These are phyloP conservation scores for Cyclargus thomasi DNA, from an alignment of 1,140 invertebrate genomes.

Conservation along the genomic window DNA sequence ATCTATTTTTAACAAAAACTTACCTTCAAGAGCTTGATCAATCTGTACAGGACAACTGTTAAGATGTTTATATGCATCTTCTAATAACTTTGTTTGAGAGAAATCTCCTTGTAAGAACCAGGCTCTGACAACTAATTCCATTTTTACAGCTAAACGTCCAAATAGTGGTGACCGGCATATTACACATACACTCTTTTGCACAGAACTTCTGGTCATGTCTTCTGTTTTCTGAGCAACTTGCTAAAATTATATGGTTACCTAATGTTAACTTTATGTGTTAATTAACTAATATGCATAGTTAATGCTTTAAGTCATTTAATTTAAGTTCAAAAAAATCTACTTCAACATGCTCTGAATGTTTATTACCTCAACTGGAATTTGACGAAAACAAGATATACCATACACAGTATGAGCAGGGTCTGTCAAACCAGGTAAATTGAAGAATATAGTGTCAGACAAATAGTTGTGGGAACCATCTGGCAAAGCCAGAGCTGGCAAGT, in stretches of 20 bases:
- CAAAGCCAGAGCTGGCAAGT: conserved; percentile 94
- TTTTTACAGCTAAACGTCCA: conserved; percentile 95
- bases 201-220: conserved; percentile 94
- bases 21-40: conserved; percentile 88
- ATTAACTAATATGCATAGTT: conserved; percentile 5
- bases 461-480: conserved; percentile 99
- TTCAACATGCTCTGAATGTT: not conserved
- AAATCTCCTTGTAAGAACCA: conserved; percentile 98
- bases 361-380: conserved; percentile 94
- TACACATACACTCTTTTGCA: conserved; percentile 73
- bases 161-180: conserved; percentile 92
- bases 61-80: conserved; percentile 95
- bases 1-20: not conserved
- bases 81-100: conserved; percentile 90
- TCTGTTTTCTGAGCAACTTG: conserved; percentile 94
- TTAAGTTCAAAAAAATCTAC: too few relatives aligned
- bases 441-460: conserved; percentile 96
- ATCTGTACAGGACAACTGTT: conserved; percentile 88
- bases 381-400: conserved; percentile 97
- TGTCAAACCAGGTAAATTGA: conserved; percentile 92
- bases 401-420: conserved; percentile 91
- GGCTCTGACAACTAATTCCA: conserved; percentile 96
- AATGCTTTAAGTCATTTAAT: too few relatives aligned
- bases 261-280: too few relatives aligned
- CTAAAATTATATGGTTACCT: conserved; percentile 62